Evolutionary conservation across 2,797 vertebrate species (phyloP).

Genomic region (Naso thynnoides): DNA sequence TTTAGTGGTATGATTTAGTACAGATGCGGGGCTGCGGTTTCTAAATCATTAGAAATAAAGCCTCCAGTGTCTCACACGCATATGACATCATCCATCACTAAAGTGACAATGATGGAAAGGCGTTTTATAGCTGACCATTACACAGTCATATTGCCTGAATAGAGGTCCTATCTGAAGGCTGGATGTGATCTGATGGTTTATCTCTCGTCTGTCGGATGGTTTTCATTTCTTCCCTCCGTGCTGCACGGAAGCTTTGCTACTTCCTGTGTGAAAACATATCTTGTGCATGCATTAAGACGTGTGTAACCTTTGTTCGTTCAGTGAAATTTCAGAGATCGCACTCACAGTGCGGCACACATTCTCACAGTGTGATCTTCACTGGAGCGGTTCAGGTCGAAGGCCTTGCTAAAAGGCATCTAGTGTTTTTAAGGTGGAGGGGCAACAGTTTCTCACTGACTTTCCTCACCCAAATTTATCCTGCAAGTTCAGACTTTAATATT

Average conservation of each 20-base stretch:
- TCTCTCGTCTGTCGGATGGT: neutral
- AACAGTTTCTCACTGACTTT: neutral
- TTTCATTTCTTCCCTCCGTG: neutral
- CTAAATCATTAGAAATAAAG: constrained; percentile 73
- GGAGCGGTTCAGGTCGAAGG: neutral
- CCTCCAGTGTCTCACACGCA: constrained; percentile 48
- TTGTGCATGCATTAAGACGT: no score
- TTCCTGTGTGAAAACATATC: neutral
- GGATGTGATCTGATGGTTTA: constrained; percentile 8
- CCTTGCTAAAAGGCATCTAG: neutral
- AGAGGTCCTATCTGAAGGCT: constrained; percentile 23
- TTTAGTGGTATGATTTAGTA: constrained; percentile 46
- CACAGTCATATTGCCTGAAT: constrained; percentile 36
- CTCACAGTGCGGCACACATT: neutral
- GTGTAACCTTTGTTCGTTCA: neutral
- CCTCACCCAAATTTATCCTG: neutral
- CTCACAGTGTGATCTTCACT: neutral
- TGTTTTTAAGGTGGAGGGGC: neutral
- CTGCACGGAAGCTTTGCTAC: neutral
- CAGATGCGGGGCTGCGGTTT: constrained; percentile 55
- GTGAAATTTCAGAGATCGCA: neutral
- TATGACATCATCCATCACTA: constrained; percentile 69
- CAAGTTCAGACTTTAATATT: neutral
- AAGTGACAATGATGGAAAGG: constrained; percentile 59
- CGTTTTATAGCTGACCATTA: constrained; percentile 60